Conservation (phyloP, 2,888 invertebrate species). For the Caenorhabditis macrosperma region DNA sequence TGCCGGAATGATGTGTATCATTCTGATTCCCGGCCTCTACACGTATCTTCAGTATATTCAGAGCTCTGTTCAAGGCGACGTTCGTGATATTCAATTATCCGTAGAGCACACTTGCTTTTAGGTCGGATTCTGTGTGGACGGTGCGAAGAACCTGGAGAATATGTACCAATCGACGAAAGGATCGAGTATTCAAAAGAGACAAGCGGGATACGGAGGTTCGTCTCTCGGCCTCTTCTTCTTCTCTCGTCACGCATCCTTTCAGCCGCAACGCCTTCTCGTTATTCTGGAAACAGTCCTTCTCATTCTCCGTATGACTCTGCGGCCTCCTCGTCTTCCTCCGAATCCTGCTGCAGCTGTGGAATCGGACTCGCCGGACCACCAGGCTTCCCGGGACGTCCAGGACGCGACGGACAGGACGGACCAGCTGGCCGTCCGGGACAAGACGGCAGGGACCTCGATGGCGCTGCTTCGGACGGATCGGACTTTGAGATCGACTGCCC, state of each 20-base stretch:
- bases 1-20: constrained; percentile 65
- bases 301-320: constrained; percentile 37
- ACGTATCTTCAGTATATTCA: constrained; percentile 68
- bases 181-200: constrained; percentile 41
- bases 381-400: constrained; percentile 55
- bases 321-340: constrained; percentile 6
- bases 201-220: constrained; percentile 60
- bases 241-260: too few species aligned
- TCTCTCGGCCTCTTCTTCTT: neutral
- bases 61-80: constrained; percentile 66
- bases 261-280: constrained; percentile 2
- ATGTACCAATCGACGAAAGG: constrained; percentile 31
- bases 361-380: constrained; percentile 50
- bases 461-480: constrained; percentile 5
- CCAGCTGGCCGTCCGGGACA: constrained; percentile 52
- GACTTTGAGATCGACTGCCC: constrained; percentile 57
- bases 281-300: constrained; percentile 31
- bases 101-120: neutral
- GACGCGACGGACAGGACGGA: constrained; percentile 57
- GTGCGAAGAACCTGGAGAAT: constrained; percentile 52
- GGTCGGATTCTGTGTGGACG: constrained; percentile 58
- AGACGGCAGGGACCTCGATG: constrained; percentile 40
- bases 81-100: constrained; percentile 7
- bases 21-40: constrained; percentile 67
- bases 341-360: constrained; percentile 55